Percentiles rank a stretch among this genome's conserved stretches.
Conservation (phyloP, 2,888 invertebrate genomes). For the Megamerina dolium region DNA sequence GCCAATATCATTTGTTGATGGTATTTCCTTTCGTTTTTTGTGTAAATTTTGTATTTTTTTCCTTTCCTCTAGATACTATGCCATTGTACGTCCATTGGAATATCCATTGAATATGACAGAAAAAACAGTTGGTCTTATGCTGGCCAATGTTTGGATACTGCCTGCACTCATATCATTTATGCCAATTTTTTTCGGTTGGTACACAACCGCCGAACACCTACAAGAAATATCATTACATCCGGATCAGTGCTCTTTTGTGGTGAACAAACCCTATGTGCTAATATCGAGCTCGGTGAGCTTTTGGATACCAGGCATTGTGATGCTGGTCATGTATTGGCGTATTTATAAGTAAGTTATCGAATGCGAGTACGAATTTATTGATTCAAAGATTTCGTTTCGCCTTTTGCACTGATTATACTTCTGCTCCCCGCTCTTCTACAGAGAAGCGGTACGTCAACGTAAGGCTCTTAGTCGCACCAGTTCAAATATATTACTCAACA, state of each 20-base stretch:
- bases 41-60: no score
- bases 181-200: conserved; percentile 93
- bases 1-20: no score
- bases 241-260: conserved; percentile 75
- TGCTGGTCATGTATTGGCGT: conserved; percentile 86
- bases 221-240: conserved; percentile 55
- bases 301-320: conserved; percentile 88
- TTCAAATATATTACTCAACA: conserved; percentile 77
- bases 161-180: conserved; percentile 89
- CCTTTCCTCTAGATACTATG: conserved; percentile 83
- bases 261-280: conserved; percentile 79
- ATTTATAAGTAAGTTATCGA: conserved; percentile 56
- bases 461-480: conserved; percentile 80
- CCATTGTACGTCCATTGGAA: conserved; percentile 88
- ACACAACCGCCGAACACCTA: conserved; percentile 78
- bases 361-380: neutral
- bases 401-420: no score
- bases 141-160: conserved; percentile 85
- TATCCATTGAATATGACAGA: conserved; percentile 92
- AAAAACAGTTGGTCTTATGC: conserved; percentile 69
- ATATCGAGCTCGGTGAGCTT: conserved; percentile 87
- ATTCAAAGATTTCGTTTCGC: no score
- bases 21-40: no score
- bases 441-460: conserved; percentile 76
- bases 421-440: no score